Conservation (phyloP, 2,113 vertebrate genomes). For the Microcebus lehilahytsara region DNA sequence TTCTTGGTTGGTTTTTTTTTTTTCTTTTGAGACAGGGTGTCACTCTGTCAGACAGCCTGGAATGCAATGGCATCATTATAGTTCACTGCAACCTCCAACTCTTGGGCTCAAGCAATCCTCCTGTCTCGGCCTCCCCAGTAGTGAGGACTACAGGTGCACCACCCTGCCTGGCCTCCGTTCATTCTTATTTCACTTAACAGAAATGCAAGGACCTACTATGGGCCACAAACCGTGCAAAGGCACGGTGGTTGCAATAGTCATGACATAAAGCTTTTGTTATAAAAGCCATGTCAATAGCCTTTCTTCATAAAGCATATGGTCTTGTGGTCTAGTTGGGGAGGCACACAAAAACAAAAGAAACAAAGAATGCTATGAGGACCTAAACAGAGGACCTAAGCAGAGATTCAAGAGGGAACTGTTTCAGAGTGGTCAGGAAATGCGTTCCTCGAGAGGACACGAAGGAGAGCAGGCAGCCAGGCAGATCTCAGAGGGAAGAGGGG, state of each 20-base stretch:
- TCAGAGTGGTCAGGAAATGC: background rate
- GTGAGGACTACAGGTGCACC: background rate
- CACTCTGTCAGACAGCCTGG: background rate
- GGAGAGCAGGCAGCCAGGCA: background rate
- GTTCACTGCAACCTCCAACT: background rate
- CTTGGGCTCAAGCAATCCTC: background rate
- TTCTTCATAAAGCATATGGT: no score
- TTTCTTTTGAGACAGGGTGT: background rate
- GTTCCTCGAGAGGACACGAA: background rate
- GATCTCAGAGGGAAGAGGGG: background rate
- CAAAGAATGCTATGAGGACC: background rate
- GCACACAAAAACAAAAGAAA: no score
- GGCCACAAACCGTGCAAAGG: background rate
- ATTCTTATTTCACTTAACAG: background rate
- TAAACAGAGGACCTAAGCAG: background rate
- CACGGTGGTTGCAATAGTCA: background rate
- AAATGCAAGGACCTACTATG: background rate
- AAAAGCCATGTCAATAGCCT: no score
- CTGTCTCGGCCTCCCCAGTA: background rate
- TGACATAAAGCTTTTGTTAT: no score
- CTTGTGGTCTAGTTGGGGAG: background rate
- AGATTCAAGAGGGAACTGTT: background rate
- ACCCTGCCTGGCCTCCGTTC: background rate
- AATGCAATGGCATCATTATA: background rate
- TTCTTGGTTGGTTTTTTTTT: background rate